A percentile compares a stretch with the other conserved stretches of the same genome.
Evolutionary conservation across 2,113 vertebrate species (phyloP).

Genomic region (Cacatua alba): DNA sequence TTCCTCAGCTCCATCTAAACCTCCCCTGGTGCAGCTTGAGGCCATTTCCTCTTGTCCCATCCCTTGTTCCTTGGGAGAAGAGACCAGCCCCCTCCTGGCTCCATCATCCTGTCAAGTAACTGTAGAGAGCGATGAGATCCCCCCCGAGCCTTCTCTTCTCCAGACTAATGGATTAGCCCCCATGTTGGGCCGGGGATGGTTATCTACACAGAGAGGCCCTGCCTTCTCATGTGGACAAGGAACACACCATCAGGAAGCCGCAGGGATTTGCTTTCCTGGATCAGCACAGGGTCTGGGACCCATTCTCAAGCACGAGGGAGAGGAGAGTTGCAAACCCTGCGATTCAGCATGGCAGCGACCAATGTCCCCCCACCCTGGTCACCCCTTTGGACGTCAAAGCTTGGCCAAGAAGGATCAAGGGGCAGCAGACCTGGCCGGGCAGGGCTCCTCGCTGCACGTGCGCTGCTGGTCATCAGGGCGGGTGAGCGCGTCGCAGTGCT

Average conservation of each 20-base stretch:
- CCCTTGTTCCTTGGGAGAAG: no score
- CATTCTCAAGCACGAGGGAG: fast-evolving
- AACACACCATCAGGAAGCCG: fast-evolving
- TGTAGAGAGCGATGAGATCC: no score
- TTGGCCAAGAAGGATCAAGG: neutral
- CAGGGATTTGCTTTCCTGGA: neutral
- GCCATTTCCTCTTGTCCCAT: no score
- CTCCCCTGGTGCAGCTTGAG: no score
- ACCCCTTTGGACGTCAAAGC: neutral
- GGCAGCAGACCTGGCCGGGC: conserved; percentile 82
- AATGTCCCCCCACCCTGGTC: neutral
- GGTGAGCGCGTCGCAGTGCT: conserved; percentile 79
- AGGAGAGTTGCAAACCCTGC: neutral
- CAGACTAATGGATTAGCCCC: neutral
- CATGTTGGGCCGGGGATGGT: fast-evolving
- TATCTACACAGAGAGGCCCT: neutral
- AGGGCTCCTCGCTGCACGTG: conserved; percentile 84
- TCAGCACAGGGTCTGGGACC: fast-evolving
- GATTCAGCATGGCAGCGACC: fast-evolving
- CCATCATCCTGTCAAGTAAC: no score
- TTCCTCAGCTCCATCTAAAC: no score
- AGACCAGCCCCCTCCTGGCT: no score
- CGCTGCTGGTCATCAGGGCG: conserved; percentile 84
- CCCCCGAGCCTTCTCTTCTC: neutral
- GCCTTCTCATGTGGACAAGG: fast-evolving